These are phyloP conservation scores for Rhynchopsitta pachyrhyncha DNA, from an alignment of 2,113 vertebrate species.

Conservation along the genomic window DNA sequence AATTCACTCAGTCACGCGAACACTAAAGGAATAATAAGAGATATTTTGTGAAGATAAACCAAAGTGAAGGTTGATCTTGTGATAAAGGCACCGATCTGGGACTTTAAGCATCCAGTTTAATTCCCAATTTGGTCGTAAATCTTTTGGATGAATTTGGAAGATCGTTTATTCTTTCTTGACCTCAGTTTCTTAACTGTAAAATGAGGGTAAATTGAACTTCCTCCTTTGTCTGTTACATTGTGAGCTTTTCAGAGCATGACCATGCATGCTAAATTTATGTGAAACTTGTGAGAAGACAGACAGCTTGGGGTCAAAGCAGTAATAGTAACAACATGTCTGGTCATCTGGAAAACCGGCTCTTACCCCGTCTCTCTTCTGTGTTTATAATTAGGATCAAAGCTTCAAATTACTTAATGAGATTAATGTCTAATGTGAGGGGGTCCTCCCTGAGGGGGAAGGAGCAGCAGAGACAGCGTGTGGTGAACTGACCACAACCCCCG, in stretches of 20 bases:
- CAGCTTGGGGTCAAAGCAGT: neutral
- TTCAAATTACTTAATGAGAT: neutral
- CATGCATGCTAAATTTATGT: neutral
- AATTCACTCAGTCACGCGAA: neutral
- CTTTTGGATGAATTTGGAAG: neutral
- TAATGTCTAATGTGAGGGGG: neutral
- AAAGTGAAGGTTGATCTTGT: neutral
- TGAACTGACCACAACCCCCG: neutral
- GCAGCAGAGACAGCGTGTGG: neutral
- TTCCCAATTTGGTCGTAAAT: conserved; percentile 28
- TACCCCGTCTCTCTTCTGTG: neutral
- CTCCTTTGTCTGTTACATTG: neutral
- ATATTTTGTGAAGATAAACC: neutral
- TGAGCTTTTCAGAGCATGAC: neutral
- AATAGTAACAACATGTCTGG: neutral
- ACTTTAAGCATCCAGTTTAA: neutral
- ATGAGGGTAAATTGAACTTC: neutral
- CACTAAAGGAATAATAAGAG: neutral
- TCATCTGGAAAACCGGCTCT: neutral
- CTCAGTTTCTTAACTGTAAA: neutral
- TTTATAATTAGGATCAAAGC: neutral
- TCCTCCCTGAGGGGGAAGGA: neutral
- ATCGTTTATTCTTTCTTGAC: neutral
- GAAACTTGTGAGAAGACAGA: neutral
- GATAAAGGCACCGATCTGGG: neutral